Conservation (phyloP, 2,888 invertebrate genomes). For the Clostera curtula region DNA sequence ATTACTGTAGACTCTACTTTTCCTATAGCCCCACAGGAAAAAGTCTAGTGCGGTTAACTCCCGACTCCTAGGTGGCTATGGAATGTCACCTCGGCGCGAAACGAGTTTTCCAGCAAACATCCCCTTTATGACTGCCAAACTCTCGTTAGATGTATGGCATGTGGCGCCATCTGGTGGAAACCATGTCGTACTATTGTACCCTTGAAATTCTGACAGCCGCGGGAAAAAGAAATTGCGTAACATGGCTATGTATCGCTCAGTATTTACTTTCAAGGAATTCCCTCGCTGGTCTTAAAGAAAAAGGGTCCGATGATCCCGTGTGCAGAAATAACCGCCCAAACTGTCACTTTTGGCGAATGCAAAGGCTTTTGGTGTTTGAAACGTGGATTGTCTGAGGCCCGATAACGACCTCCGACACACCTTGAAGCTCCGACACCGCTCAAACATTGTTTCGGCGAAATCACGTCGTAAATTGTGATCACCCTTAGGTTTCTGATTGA, state of each 20-base stretch:
- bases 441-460: too few relatives aligned
- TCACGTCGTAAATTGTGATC: too few relatives aligned
- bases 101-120: background rate
- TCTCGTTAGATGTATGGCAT: conserved; percentile 6
- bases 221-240: conserved; percentile 7
- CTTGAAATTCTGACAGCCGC: conserved; percentile 7
- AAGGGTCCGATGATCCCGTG: background rate
- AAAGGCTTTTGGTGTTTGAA: conserved; percentile 1
- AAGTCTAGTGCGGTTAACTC: conserved; percentile 12
- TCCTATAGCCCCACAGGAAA: conserved; percentile 7
- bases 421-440: too few relatives aligned
- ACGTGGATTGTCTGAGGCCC: background rate
- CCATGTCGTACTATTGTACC: conserved; percentile 8
- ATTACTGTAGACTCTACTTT: background rate
- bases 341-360: background rate
- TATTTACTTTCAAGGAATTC: conserved; percentile 10
- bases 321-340: conserved; percentile 1
- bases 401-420: too few relatives aligned
- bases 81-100: background rate
- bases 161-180: conserved; percentile 12
- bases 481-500: too few relatives aligned
- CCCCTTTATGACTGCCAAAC: background rate
- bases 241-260: conserved; percentile 9
- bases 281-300: conserved; percentile 8
- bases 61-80: conserved; percentile 1